Conservation (phyloP, 2,113 vertebrate species). For the Madoqua kirkii region DNA sequence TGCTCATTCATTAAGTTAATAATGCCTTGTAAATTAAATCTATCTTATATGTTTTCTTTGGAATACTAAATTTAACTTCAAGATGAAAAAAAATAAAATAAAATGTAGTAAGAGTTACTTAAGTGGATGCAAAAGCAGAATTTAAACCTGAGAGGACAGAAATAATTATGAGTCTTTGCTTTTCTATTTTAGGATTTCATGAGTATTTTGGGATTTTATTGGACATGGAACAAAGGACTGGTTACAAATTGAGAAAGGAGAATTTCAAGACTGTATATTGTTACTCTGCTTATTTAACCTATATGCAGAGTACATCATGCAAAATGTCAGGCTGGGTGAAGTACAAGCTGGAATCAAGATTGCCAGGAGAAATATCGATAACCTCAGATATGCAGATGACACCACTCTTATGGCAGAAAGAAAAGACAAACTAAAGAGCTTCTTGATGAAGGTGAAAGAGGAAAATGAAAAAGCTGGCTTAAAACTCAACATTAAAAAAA, state of each 20-base stretch:
- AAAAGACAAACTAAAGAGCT: neutral
- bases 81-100: neutral
- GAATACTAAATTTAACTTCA: neutral
- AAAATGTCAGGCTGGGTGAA: neutral
- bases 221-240: neutral
- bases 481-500: neutral
- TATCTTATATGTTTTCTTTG: neutral
- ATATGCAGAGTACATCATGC: neutral
- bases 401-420: neutral
- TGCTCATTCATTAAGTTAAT: neutral
- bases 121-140: neutral
- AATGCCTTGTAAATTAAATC: neutral
- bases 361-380: neutral
- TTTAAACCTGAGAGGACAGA: neutral
- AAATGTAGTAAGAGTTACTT: neutral
- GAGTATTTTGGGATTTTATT: neutral
- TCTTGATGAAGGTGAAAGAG: neutral
- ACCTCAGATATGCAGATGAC: neutral
- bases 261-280: neutral
- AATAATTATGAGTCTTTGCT: neutral
- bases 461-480: neutral
- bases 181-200: neutral
- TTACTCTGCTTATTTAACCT: neutral
- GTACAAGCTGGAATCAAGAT: neutral
- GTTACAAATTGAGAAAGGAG: neutral